Conservation (phyloP, 2,797 vertebrate species). For the Leptodactylus fallax region DNA sequence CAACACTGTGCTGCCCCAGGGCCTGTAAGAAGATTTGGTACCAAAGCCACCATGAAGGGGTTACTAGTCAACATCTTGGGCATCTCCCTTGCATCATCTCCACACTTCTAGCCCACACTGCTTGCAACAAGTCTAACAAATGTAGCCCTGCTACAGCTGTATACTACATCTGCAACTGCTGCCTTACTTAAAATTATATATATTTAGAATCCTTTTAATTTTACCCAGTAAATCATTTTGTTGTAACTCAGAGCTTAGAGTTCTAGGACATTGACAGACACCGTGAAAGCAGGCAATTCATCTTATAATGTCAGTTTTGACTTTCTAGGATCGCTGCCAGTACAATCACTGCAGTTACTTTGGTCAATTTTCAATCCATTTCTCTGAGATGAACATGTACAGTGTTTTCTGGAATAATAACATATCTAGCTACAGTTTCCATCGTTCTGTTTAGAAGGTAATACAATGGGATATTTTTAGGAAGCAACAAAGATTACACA, state of each 20-base stretch:
- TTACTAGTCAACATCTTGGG: too few relatives aligned
- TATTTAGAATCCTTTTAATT: neutral
- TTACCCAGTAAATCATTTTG: neutral
- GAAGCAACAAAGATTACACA: neutral
- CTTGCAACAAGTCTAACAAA: too few relatives aligned
- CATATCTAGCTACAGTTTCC: neutral
- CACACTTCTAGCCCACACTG: too few relatives aligned
- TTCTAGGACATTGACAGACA: conserved; percentile 1
- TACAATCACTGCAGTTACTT: conserved; percentile 6
- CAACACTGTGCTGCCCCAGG: too few relatives aligned
- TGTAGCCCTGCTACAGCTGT: too few relatives aligned
- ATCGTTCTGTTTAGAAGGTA: neutral
- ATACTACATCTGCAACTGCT: neutral
- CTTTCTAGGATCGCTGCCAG: neutral
- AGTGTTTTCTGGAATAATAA: neutral
- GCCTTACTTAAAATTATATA: neutral
- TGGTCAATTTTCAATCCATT: neutral
- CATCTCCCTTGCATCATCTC: too few relatives aligned
- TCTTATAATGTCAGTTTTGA: neutral
- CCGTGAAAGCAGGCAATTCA: neutral
- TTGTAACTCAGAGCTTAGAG: neutral
- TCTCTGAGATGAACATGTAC: neutral
- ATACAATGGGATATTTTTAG: neutral
- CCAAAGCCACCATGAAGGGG: too few relatives aligned
- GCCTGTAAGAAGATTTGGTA: too few relatives aligned